These are phyloP conservation scores for Sylvicola fuscatus DNA, from an alignment of 2,888 invertebrate genomes.

Conservation along the genomic window DNA sequence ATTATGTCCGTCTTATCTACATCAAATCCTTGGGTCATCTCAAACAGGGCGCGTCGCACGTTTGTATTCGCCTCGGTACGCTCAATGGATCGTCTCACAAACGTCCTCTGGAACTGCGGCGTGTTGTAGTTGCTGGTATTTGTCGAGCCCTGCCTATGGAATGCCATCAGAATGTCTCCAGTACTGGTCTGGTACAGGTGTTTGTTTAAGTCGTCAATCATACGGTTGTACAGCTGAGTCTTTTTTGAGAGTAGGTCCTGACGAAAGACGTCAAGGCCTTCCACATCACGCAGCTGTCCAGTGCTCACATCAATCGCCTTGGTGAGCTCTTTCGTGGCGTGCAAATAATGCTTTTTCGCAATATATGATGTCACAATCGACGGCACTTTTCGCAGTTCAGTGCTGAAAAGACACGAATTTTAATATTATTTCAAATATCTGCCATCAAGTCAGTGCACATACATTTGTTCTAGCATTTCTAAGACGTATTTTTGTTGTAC, in stretches of 20 bases:
- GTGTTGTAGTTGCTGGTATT: constrained; percentile 26
- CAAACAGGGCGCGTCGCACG: constrained; percentile 32
- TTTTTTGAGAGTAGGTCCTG: constrained; percentile 40
- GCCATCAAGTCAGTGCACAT: constrained; percentile 7
- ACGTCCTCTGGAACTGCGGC: constrained; percentile 35
- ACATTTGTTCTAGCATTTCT: constrained; percentile 71
- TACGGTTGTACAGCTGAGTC: constrained; percentile 42
- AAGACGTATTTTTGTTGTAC: constrained; percentile 88
- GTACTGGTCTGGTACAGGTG: constrained; percentile 47
- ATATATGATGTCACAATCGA: constrained; percentile 42
- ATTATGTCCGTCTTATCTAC: constrained; percentile 27
- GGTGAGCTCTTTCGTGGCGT: constrained; percentile 63
- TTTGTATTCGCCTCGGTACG: constrained; percentile 29
- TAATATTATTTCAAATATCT: constrained; percentile 3
- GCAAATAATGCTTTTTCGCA: constrained; percentile 57
- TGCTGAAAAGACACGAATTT: constrained; percentile 27
- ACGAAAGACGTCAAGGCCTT: constrained; percentile 62
- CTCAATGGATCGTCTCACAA: constrained; percentile 34
- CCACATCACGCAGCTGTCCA: constrained; percentile 57
- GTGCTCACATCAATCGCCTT: constrained; percentile 45
- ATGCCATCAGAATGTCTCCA: constrained; percentile 25
- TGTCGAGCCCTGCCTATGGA: constrained; percentile 40
- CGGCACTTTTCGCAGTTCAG: constrained; percentile 53
- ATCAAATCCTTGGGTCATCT: constrained; percentile 25
- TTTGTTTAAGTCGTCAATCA: constrained; percentile 48